These are phyloP conservation scores for Syrrhaptes paradoxus DNA, from an alignment of 2,113 vertebrate genomes.

Conservation along the genomic window DNA sequence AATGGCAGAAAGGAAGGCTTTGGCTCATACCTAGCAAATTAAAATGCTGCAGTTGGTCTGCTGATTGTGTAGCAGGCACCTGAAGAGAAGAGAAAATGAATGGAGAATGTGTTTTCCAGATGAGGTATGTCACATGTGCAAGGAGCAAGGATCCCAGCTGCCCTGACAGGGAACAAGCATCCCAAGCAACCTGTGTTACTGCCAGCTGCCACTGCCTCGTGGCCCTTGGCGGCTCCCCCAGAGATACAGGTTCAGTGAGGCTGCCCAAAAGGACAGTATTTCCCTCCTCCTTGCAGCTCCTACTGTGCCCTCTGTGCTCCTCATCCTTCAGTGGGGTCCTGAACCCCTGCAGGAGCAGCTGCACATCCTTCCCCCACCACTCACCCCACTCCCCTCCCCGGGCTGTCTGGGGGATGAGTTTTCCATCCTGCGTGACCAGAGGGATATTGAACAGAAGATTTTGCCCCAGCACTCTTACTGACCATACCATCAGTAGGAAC, in stretches of 20 bases:
- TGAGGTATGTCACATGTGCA: background rate
- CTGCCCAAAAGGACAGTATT: background rate
- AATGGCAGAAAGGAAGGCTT: background rate
- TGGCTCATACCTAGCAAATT: background rate
- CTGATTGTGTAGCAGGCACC: background rate
- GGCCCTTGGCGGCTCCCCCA: background rate
- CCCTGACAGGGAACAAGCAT: background rate
- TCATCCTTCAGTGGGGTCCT: background rate
- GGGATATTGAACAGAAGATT: background rate
- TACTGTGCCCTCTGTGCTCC: background rate
- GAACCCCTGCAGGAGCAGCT: background rate
- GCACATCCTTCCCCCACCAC: background rate
- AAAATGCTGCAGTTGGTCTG: background rate
- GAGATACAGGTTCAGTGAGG: too few relatives aligned
- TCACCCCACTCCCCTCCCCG: fast-evolving
- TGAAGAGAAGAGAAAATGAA: background rate
- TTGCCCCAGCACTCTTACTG: background rate
- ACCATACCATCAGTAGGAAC: background rate
- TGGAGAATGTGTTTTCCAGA: background rate
- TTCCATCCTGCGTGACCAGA: background rate
- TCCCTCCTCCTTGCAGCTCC: background rate
- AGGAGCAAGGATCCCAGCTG: background rate
- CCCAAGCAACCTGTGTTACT: background rate
- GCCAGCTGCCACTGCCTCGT: background rate
- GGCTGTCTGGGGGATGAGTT: background rate